Evolutionary conservation across 2,113 vertebrate species (phyloP).

Genomic region (Rhagologus leucostigma): DNA sequence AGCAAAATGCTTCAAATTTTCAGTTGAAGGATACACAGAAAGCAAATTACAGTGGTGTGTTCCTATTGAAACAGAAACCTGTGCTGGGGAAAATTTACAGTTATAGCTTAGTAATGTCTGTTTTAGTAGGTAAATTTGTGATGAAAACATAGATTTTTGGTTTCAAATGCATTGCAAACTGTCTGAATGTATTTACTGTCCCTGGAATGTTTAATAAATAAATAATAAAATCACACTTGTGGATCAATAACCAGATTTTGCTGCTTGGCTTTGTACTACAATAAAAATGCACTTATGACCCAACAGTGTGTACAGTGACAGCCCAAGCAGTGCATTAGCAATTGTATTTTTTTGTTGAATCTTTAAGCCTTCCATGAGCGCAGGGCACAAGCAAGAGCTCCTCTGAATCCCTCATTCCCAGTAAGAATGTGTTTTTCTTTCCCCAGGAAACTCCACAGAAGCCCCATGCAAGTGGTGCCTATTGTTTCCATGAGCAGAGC

Average conservation of each 20-base stretch:
- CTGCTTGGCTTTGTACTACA: background rate
- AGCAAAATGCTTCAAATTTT: background rate
- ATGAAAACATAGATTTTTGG: background rate
- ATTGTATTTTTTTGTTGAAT: background rate
- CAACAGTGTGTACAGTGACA: fast-evolving
- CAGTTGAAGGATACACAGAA: background rate
- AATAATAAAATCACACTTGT: background rate
- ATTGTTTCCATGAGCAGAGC: slow-evolving; percentile 60
- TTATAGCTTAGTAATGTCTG: background rate
- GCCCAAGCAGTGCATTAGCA: background rate
- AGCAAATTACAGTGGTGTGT: background rate
- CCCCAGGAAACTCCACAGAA: slow-evolving; percentile 67
- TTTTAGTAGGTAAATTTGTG: background rate
- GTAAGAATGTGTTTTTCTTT: background rate
- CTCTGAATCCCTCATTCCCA: too few species aligned
- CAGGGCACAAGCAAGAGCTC: background rate
- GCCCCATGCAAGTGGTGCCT: slow-evolving; percentile 73
- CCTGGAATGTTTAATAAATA: background rate
- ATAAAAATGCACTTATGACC: background rate
- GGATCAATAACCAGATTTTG: background rate
- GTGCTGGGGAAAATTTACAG: background rate
- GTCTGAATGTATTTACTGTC: background rate
- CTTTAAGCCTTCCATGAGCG: background rate
- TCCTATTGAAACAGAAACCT: background rate
- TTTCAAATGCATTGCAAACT: background rate